phyloP scores from a whole-genome alignment of 2,888 invertebrate species.

The Dasypogon diadema region DNA sequence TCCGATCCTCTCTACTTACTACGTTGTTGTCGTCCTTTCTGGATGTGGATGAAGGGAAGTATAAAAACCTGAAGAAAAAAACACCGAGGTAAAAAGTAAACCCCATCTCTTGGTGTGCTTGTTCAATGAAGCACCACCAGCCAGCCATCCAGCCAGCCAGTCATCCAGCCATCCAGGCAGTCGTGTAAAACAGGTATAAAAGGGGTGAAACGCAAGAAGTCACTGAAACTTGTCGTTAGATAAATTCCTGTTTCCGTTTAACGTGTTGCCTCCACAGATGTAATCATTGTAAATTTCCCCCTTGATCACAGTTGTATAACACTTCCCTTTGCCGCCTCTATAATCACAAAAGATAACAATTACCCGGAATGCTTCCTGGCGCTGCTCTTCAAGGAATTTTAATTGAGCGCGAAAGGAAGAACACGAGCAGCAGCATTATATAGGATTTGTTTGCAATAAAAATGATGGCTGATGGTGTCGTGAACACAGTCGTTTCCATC shows the following conservation, averaged over 20 bases:
- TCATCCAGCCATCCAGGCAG: no score
- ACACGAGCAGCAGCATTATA: not conserved
- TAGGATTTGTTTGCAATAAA: not conserved
- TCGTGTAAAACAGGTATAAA: not conserved
- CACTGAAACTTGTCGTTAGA: slow-evolving; percentile 35
- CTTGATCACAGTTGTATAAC: slow-evolving; percentile 3
- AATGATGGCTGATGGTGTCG: not conserved
- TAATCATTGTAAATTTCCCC: slow-evolving; percentile 15
- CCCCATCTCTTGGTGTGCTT: slow-evolving; percentile 12
- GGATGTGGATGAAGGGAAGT: no score
- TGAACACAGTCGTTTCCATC: not conserved
- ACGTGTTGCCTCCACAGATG: slow-evolving; percentile 24
- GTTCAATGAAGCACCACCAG: slow-evolving; percentile 2
- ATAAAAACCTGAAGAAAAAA: no score
- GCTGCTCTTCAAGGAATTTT: slow-evolving; percentile 24
- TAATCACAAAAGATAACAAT: slow-evolving; percentile 35
- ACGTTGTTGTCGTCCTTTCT: slow-evolving; percentile 14
- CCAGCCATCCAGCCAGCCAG: no score
- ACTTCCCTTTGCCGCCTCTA: slow-evolving; percentile 8
- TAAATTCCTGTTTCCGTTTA: slow-evolving; percentile 33
- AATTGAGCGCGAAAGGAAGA: not conserved
- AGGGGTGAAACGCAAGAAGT: slow-evolving; percentile 16
- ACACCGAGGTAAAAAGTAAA: no score
- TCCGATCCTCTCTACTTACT: not conserved
- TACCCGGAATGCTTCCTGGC: not conserved